These are phyloP conservation scores for Danio choprae DNA, from an alignment of 2,797 vertebrate genomes.

Conservation along the genomic window DNA sequence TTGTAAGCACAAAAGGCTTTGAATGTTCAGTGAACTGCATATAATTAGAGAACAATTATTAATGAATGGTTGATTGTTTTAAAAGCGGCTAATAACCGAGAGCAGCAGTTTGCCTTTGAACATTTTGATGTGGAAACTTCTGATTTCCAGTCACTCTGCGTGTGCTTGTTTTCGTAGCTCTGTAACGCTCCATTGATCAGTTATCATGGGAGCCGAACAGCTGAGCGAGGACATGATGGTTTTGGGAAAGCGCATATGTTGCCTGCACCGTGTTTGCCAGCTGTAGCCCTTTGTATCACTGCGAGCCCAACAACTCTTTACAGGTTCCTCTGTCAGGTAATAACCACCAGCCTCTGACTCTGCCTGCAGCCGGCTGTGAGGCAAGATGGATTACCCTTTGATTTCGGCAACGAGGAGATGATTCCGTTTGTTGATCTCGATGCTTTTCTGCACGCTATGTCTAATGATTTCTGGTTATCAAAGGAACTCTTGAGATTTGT, in stretches of 20 bases:
- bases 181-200: conserved; percentile 62
- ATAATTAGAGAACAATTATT: background rate
- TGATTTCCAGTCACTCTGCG: conserved; percentile 29
- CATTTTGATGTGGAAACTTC: conserved; percentile 8
- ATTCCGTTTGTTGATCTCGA: conserved; percentile 53
- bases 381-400: conserved; percentile 67
- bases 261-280: conserved; percentile 59
- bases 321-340: conserved; percentile 66
- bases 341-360: conserved; percentile 60
- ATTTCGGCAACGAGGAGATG: conserved; percentile 56
- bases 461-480: conserved; percentile 56
- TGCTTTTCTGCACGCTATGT: conserved; percentile 48
- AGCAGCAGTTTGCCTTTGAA: conserved; percentile 5
- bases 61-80: background rate
- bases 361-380: conserved; percentile 62
- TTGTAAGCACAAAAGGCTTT: background rate
- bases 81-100: conserved; percentile 2
- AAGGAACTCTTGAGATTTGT: conserved; percentile 53
- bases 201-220: conserved; percentile 56
- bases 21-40: conserved; percentile 11
- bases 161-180: conserved; percentile 32
- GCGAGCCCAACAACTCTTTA: conserved; percentile 58
- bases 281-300: conserved; percentile 61
- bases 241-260: conserved; percentile 65
- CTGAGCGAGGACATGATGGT: conserved; percentile 58